Percentiles rank a stretch among this genome's conserved stretches.
Conservation (phyloP, 1,140 invertebrate species). For the Acyrthosiphon pisum region DNA sequence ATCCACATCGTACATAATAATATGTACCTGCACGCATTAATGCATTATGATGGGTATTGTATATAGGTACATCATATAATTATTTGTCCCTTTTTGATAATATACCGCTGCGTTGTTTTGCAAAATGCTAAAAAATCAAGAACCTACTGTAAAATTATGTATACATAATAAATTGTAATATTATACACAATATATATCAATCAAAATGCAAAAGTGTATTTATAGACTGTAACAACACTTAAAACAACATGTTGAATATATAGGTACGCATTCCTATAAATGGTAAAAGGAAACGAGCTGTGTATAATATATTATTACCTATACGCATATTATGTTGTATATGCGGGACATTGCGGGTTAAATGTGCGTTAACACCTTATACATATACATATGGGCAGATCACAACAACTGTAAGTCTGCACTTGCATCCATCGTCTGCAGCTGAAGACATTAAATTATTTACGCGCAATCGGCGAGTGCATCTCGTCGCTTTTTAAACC, state of each 20-base stretch:
- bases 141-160: background rate
- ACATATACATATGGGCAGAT: background rate
- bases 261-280: background rate
- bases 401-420: background rate
- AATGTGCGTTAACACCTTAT: too few relatives aligned
- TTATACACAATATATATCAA: background rate
- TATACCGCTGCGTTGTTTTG: background rate
- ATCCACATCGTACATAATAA: background rate
- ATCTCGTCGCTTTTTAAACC: background rate
- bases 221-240: background rate
- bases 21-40: background rate
- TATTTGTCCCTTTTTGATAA: background rate
- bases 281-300: background rate
- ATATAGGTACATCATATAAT: background rate
- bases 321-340: too few relatives aligned
- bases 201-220: background rate
- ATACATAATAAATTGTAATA: too few relatives aligned
- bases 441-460: constrained; percentile 2
- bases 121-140: background rate
- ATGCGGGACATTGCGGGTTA: too few relatives aligned
- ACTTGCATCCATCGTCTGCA: background rate
- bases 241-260: background rate
- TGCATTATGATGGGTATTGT: background rate
- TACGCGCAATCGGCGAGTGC: background rate
- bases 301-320: background rate